These are phyloP conservation scores for Sitta carolinensis DNA, from an alignment of 2,797 vertebrate species.

Conservation along the genomic window DNA sequence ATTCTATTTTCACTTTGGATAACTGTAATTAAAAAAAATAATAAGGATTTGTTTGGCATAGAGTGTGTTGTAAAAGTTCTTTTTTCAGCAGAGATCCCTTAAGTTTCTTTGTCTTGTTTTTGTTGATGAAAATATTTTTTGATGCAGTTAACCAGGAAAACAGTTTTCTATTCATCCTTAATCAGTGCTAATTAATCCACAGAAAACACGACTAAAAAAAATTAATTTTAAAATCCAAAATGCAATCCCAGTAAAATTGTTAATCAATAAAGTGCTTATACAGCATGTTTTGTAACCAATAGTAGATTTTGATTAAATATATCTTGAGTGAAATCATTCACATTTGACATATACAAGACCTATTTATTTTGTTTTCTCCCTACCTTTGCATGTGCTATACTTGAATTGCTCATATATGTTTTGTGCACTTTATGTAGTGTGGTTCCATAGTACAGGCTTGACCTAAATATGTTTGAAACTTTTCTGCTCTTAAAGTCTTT, in stretches of 20 bases:
- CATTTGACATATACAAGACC: neutral
- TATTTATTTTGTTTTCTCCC: neutral
- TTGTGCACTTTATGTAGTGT: neutral
- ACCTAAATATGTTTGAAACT: neutral
- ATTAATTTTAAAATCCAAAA: neutral
- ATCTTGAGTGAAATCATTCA: neutral
- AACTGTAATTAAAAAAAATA: neutral
- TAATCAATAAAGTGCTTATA: neutral
- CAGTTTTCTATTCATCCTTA: neutral
- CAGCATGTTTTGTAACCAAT: neutral
- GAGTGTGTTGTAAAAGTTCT: neutral
- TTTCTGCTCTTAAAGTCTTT: neutral
- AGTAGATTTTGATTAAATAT: neutral
- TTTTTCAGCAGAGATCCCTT: neutral
- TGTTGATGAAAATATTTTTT: neutral
- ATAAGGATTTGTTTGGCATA: neutral
- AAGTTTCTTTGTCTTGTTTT: neutral
- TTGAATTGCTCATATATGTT: neutral
- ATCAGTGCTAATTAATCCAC: neutral
- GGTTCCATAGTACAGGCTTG: neutral
- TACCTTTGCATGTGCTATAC: neutral
- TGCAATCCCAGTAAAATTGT: neutral
- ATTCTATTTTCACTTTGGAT: neutral
- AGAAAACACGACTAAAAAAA: neutral
- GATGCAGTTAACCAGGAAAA: neutral